Conservation (phyloP, 2,797 vertebrate species). For the Sebastes matsubarae region DNA sequence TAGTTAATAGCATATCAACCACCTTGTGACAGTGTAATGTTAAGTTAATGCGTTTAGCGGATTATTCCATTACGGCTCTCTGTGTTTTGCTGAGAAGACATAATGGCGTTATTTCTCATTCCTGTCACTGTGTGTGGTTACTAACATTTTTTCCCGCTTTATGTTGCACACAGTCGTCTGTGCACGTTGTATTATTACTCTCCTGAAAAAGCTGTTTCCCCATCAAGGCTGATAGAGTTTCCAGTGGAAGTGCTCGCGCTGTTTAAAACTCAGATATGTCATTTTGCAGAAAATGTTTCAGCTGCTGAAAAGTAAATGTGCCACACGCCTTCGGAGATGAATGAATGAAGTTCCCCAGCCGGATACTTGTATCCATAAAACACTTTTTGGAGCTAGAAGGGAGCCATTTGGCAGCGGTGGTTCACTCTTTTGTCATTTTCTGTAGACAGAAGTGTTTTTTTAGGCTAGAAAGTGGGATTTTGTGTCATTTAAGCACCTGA, state of each 20-base stretch:
- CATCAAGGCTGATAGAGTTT: constrained; percentile 59
- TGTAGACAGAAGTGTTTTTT: not conserved
- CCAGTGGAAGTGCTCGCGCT: constrained; percentile 24
- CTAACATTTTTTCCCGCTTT: constrained; percentile 34
- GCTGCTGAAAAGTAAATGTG: constrained; percentile 37
- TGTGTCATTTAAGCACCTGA: constrained; percentile 9
- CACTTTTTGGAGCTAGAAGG: constrained; percentile 13
- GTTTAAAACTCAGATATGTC: constrained; percentile 52
- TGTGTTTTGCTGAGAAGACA: constrained; percentile 61
- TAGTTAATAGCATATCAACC: constrained; percentile 69
- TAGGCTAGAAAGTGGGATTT: not conserved
- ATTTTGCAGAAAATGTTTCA: constrained; percentile 44
- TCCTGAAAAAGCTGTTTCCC: constrained; percentile 59
- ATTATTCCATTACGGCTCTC: constrained; percentile 70
- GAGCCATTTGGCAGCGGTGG: constrained; percentile 1
- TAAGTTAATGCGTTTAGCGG: constrained; percentile 71
- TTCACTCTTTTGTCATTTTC: constrained; percentile 18
- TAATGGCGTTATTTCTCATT: constrained; percentile 76
- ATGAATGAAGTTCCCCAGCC: constrained; percentile 26
- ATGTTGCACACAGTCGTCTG: constrained; percentile 30
- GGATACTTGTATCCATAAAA: constrained; percentile 52
- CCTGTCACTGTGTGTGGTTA: constrained; percentile 63
- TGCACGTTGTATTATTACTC: constrained; percentile 54
- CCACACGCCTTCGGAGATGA: constrained; percentile 25
- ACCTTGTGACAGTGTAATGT: constrained; percentile 72